Base-by-base conservation (phyloP, 2,113 vertebrate species). In the Cervus canadensis region DNA sequence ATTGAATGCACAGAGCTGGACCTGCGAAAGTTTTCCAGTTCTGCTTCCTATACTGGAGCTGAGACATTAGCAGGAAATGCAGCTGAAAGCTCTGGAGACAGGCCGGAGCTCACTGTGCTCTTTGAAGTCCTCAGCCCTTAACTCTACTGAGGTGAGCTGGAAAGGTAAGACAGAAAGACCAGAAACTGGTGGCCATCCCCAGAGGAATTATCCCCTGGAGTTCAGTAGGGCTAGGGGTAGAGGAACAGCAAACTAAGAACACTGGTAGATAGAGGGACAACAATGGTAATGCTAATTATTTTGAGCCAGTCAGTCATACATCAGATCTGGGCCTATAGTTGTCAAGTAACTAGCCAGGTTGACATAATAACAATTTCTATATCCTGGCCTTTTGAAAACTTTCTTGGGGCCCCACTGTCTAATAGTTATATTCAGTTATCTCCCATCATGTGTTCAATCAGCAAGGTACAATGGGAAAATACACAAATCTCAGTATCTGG, bases 1-100 rank as follows among this genome's bases (percentile, higher is more conserved):
- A 99, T 99, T 19, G 99, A 99, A 92, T 99, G 99, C 98, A 99
- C 99, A 0, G 99, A 99, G 96, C 96, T 99, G 86, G 99, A 99
- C 86, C 98, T 99, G 67, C 98, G 99, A 59, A 99, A 97, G 62
- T 98, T 98, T 94, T 98, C 98, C 83, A 97, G 78, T 28, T 97
- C 93, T 94, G n/a, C 40, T 19, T 92, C 96, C 64, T 88, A 40
- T 94, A 74, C 85, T 92, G 98, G 97, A 95, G 89, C 19, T 0
- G 98, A 98, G 79, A 98, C 87, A 0, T 76, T 93, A 64, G 23
- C 13, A 16, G 78, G 1, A 88, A 96, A 86, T 95, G 91, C 3
- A 16, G 13, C 0, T 54, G 64, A 2, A 95, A 85, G 54, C 33
- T 91, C 56, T 0, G 82, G 81, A 76, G 97, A 97, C n/a, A 93